Base-by-base conservation (phyloP, 92 coral and sea anemone genomes). In the Palythoa caribaeorum region DNA sequence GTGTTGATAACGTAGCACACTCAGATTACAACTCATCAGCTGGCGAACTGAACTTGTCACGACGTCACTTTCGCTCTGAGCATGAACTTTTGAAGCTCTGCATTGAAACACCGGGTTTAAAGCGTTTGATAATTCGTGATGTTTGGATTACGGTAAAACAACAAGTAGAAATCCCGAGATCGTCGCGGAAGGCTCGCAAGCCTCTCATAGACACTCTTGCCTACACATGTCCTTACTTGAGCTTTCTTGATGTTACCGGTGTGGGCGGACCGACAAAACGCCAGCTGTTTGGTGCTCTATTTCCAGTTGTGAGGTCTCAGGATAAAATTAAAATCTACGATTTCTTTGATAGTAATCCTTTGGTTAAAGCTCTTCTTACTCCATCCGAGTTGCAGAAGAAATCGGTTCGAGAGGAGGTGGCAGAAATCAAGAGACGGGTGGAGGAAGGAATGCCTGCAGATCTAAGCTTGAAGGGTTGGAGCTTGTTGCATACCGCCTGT, bases 391-490 rank as follows among this genome's bases (percentile, higher is more conserved):
- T 79, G 84, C 84, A 79, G 84, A 79, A 79, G 63, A 37, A 38
- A 16, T 19, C 28, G 2, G 84, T 79, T 11, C 62, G 68, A 79
- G 84, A 79, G 7, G 54, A 79, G 68, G 84, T 79, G 1, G 36
- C 6, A 28, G 84, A 57, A 48, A 90, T 90, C 6, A 71, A 78
- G 20, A 62, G 54, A 11, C 59, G 84, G 7, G 92, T 90, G 28
- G 47, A 78, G 12, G 36, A 57, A 3, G 92, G 86, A 57, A 38
- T 84, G 16, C 86, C 89, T 35, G 86, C 81, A 59, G 83, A 90
- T 40, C 85, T 90, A 15, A 90, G 86, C 62, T 20, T 70, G 44
- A 51, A 90, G 4, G 92, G 92, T 4, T 90, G 89, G 92, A 77
- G 85, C 13, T 20, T 90, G 17, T 53, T 90, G 11, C 92, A 89